Percentiles rank a stretch among this genome's conserved stretches.
phyloP scores from a whole-genome alignment of 2,113 vertebrate genomes.

The Pungitius pungitius region DNA sequence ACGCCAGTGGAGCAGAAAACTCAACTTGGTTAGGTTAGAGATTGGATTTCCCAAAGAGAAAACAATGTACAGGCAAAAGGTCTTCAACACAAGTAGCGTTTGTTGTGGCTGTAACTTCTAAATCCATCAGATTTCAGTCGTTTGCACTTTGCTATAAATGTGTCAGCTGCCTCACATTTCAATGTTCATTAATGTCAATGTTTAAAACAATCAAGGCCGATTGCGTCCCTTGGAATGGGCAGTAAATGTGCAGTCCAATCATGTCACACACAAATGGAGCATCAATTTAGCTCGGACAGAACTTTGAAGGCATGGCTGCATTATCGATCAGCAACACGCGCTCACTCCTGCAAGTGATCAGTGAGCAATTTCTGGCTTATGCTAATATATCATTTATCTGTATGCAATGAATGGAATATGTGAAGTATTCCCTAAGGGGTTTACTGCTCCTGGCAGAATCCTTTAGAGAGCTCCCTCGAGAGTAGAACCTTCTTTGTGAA shows the following conservation, averaged over 20 bases:
- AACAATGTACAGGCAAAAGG: conserved; percentile 55
- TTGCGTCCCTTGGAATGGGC: neutral
- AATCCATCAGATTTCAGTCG: conserved; percentile 11
- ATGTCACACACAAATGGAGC: neutral
- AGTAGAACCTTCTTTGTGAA: conserved; percentile 11
- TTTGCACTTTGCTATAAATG: neutral
- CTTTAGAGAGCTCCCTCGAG: conserved; percentile 23
- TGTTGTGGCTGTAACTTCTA: neutral
- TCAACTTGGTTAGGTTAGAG: conserved; percentile 75
- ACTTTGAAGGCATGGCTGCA: conserved; percentile 16
- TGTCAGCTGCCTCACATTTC: conserved; percentile 36
- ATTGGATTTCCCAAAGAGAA: conserved; percentile 77
- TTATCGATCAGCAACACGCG: conserved; percentile 28
- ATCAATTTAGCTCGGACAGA: conserved; percentile 26
- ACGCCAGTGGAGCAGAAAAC: conserved; percentile 77
- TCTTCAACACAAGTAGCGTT: conserved; percentile 13
- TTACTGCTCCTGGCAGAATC: conserved; percentile 18
- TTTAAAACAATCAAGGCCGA: conserved; percentile 19
- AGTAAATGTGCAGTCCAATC: neutral
- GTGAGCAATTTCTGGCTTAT: neutral
- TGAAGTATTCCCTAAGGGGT: conserved; percentile 9
- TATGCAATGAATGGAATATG: conserved; percentile 16
- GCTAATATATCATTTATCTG: conserved; percentile 29
- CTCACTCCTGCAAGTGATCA: conserved; percentile 6
- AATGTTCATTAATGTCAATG: conserved; percentile 34